Percentiles rank a stretch among this genome's conserved stretches.
phyloP scores from a whole-genome alignment of 1,140 invertebrate genomes.

The Macrotrachela quadricornifera region DNA sequence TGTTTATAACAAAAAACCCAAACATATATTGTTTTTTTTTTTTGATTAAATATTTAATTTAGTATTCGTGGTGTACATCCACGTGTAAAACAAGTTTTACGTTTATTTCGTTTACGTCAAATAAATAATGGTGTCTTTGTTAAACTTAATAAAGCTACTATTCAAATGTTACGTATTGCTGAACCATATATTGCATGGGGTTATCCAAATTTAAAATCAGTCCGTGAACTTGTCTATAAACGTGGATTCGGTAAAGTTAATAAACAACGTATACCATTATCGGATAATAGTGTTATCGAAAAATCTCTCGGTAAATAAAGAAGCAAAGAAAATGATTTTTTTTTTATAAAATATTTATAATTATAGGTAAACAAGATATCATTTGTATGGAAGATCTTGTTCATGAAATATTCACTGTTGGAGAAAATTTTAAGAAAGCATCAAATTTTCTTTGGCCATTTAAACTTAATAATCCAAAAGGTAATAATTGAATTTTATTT shows the following conservation, averaged over 20 bases:
- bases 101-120: slow-evolving; percentile 75
- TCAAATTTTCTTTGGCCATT: slow-evolving; percentile 98
- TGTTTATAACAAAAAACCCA: slow-evolving; percentile 20
- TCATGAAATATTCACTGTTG: slow-evolving; percentile 83
- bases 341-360: no score
- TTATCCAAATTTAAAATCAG: slow-evolving; percentile 81
- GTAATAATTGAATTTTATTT: slow-evolving; percentile 19
- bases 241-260: slow-evolving; percentile 81
- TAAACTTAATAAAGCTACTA: slow-evolving; percentile 48
- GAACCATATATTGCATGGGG: slow-evolving; percentile 94
- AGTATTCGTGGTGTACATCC: slow-evolving; percentile 86
- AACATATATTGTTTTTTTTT: no score
- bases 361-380: slow-evolving; percentile 48
- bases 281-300: slow-evolving; percentile 80
- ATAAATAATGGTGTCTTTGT: slow-evolving; percentile 96
- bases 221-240: slow-evolving; percentile 88
- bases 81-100: slow-evolving; percentile 77
- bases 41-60: not conserved
- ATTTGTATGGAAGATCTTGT: slow-evolving; percentile 97
- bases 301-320: slow-evolving; percentile 50
- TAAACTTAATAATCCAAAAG: slow-evolving; percentile 92
- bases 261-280: slow-evolving; percentile 65
- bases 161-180: slow-evolving; percentile 74
- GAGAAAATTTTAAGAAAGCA: slow-evolving; percentile 73
- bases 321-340: no score